Evolutionary conservation across 2,113 vertebrate species (phyloP), one percentile per base, ranked within the genome.

Genomic region (Cyphomyrus discorhynchus): DNA sequence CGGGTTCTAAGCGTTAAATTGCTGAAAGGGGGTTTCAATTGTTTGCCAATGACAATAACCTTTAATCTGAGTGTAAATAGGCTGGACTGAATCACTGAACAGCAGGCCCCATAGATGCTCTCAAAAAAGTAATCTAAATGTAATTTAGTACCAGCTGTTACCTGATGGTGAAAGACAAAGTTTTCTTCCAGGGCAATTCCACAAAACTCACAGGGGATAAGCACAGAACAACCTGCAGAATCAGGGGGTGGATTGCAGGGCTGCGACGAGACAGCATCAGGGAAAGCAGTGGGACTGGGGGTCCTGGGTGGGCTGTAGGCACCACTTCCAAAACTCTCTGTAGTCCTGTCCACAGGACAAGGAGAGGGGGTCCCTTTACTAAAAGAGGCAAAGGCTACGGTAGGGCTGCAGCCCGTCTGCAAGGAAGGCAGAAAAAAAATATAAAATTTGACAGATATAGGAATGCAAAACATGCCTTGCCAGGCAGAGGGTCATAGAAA

Each of bases 181-280:
- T 97, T 96, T 91, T 98, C 97, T 89, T 98, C 98, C 3, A 99
- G 93, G 17, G 97, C 96, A 1, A 99, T 92, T 0, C 98, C 98
- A 92, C 98, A 99, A 92, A 99, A 99, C 92, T 99, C 98, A 94
- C 98, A 99, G 0, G 98, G 98, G 91, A 99, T 98, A 86, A 97
- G 92, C 15, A 97, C 90, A 24, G 96, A 93, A 15, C 94, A 96
- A 92, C 95, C 95, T 88, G 94, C 91, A 84, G 94, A 93, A 91
- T 93, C 93, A 4, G 91, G 92, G 27, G 93, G 94, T 0, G 90
- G 94, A 91, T 95, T 95, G 92, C 96, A 95, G 87, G 96, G 93
- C 11, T 94, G 91, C 5, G 95, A 94, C 6, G 93, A 94, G 74
- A 94, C 91, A 0, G 95, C 89, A 27, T 93, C 88, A 90, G 95